phyloP scores from a whole-genome alignment of 2,888 invertebrate genomes.

The Galeruca laticollis region DNA sequence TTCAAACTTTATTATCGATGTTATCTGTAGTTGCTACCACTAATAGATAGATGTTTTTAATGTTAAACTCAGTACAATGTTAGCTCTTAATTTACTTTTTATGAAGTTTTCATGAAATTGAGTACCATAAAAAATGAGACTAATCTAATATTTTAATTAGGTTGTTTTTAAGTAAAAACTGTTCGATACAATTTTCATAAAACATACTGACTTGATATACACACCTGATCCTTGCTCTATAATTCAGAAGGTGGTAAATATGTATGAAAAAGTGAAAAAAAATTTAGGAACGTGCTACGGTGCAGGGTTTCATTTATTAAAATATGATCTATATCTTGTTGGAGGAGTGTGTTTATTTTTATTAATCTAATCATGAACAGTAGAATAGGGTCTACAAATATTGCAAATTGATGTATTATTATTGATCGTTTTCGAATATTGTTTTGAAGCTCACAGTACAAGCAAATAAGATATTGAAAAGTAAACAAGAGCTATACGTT shows the following conservation, averaged over 20 bases:
- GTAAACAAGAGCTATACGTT: conserved; percentile 25
- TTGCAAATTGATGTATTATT: conserved; percentile 11
- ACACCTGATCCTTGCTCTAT: conserved; percentile 33
- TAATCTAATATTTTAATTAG: not conserved
- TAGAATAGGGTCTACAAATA: not conserved
- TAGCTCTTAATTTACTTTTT: conserved; percentile 21
- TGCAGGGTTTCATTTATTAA: conserved; percentile 31
- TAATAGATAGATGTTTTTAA: conserved; percentile 21
- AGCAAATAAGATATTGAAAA: conserved; percentile 12
- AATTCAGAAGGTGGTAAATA: conserved; percentile 16
- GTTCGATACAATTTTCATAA: conserved; percentile 31
- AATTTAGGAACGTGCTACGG: conserved; percentile 31
- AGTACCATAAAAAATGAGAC: not conserved
- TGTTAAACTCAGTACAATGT: conserved; percentile 15
- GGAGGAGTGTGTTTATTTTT: conserved; percentile 25
- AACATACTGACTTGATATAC: conserved; percentile 29
- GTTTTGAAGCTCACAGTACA: not conserved
- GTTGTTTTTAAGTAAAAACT: conserved; percentile 17
- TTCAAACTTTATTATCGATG: not conserved
- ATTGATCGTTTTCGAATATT: not conserved
- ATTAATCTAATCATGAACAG: conserved; percentile 6
- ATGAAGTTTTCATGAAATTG: not conserved
- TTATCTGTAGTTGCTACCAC: not conserved
- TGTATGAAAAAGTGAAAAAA: conserved; percentile 22
- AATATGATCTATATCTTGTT: conserved; percentile 32